Conservation (phyloP, 2,113 vertebrate species). For the Tringa solitaria region DNA sequence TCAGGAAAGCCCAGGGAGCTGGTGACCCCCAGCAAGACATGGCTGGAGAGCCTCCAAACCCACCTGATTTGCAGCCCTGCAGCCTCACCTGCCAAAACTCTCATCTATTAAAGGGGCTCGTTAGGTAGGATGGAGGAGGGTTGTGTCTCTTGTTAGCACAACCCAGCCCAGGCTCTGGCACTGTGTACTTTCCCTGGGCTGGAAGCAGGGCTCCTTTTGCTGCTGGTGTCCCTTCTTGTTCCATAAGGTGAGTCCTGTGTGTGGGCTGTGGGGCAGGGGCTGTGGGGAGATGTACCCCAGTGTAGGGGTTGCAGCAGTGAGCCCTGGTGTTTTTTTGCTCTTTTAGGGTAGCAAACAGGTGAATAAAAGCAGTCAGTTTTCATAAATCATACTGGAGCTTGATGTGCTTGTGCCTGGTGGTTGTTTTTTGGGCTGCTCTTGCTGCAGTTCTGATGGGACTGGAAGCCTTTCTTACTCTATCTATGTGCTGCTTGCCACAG, state of each 20-base stretch:
- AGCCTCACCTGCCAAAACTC: background rate
- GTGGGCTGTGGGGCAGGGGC: background rate
- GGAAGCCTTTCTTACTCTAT: fast-evolving
- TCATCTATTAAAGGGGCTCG: fast-evolving
- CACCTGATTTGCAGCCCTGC: background rate
- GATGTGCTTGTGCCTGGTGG: background rate
- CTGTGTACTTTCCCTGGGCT: background rate
- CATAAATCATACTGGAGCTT: background rate
- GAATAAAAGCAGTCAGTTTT: background rate
- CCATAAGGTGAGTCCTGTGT: fast-evolving
- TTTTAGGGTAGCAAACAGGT: background rate
- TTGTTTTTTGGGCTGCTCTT: background rate
- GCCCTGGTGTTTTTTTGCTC: background rate
- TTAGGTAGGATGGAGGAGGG: fast-evolving
- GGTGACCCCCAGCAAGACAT: fast-evolving
- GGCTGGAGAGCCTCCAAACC: background rate
- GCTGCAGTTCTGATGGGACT: background rate
- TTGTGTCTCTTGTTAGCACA: background rate
- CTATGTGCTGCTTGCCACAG: background rate
- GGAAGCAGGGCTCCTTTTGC: background rate
- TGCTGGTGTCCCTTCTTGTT: background rate
- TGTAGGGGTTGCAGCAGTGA: background rate
- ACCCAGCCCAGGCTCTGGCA: fast-evolving
- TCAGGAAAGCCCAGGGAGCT: background rate
- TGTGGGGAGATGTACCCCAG: background rate